Conservation (phyloP, 2,888 invertebrate species). For the Orthonychiurus folsomi region DNA sequence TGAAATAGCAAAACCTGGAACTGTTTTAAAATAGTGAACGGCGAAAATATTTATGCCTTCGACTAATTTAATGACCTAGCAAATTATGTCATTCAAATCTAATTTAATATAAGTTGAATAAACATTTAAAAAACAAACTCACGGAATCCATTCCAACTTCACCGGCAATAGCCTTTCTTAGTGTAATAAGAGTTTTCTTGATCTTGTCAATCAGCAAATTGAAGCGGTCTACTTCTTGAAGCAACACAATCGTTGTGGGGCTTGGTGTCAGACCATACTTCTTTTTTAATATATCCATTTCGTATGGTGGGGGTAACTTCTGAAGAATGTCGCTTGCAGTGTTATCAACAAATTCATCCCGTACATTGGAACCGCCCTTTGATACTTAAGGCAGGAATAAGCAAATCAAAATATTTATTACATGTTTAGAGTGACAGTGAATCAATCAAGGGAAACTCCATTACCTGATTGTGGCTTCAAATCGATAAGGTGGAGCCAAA, state of each 20-base stretch:
- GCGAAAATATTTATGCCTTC: too few species aligned
- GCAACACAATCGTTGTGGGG: conserved; percentile 73
- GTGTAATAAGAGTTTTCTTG: conserved; percentile 58
- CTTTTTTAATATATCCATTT: conserved; percentile 70
- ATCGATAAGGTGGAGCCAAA: conserved; percentile 78
- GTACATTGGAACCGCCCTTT: conserved; percentile 60
- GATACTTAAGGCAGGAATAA: too few species aligned
- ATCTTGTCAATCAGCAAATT: conserved; percentile 67
- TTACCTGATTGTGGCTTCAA: conserved; percentile 86
- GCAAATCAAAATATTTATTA: too few species aligned
- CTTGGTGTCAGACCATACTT: conserved; percentile 69
- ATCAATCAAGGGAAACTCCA: too few species aligned
- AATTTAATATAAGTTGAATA: too few species aligned
- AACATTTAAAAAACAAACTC: too few species aligned
- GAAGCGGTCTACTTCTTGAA: conserved; percentile 80
- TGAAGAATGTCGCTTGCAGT: conserved; percentile 67
- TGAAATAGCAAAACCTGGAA: too few species aligned
- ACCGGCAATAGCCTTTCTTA: conserved; percentile 77
- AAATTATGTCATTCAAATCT: too few species aligned
- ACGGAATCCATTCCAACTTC: conserved; percentile 85
- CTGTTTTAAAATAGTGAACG: too few species aligned
- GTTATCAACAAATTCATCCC: conserved; percentile 74
- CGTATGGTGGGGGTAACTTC: conserved; percentile 67
- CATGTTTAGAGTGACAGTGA: too few species aligned
- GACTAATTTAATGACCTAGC: too few species aligned